Base-by-base conservation (phyloP, 1,140 invertebrate species). In the Aphelinus certus region DNA sequence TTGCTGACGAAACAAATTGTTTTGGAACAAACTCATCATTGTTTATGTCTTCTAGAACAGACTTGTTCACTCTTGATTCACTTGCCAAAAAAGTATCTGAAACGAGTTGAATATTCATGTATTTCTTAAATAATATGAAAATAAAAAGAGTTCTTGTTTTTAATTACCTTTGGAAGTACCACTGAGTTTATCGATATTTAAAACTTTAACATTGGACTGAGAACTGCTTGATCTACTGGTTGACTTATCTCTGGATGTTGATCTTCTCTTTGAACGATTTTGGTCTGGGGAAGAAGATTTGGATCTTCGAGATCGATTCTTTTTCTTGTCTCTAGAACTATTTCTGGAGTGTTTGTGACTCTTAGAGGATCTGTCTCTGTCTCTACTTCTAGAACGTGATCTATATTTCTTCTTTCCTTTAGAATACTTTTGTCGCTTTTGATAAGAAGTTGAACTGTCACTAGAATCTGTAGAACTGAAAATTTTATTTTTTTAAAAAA, bases 11-110 rank as follows among this genome's bases (percentile, higher is more conserved):
- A 3, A 79, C 66, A 76, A 89, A 89, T 64, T 84, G 82, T 70
- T 88, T 88, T 10, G 82, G 86, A 47, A 82, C 79, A 75, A 88
- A 89, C 66, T 83, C 81, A 66, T 87, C 83, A 1, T 84, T 79
- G 78, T 89, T 88, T 55, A 88, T 88, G 80, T 88, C 87, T 1
- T 88, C 85, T 3, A 88, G 76, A 46, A 84, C 60, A 47, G 80
- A 71, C 48, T 78, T 76, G 68, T 83, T 83, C 61, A 85, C 83
- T 79, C 82, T 86, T 53, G 82, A 84, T 56, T 85, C 86, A 42
- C 84, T 85, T 26, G 56, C 49, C 1, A 80, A 70, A 79, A 87
- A 86, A 63, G 86, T 86, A 78, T 86, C 86, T 88, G 65, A 61
- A 46, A 63, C 55, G 57, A 63, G 26, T 58, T 55, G 53, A 53